Percentiles rank a stretch among this genome's conserved stretches.
These are phyloP conservation scores for Silurus asotus DNA, from an alignment of 2,113 vertebrate genomes.

Conservation along the genomic window DNA sequence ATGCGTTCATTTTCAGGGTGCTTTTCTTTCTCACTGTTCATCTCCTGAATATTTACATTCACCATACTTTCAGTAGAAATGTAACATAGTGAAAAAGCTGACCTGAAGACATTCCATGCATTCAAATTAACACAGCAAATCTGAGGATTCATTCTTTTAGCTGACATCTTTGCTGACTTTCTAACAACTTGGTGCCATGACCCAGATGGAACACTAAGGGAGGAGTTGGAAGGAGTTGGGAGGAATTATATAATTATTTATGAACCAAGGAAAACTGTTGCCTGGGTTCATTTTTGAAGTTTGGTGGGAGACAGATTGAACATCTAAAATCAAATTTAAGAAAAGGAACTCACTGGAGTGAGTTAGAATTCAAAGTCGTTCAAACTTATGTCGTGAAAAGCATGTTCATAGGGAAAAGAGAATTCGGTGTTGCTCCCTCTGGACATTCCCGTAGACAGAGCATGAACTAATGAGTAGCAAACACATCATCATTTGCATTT, in stretches of 20 bases:
- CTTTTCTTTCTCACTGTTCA: no score
- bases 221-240: neutral
- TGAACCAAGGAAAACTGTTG: neutral
- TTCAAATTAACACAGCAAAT: neutral
- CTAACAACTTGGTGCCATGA: neutral
- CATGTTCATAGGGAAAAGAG: neutral
- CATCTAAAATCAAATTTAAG: neutral
- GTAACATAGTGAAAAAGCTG: neutral
- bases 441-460: neutral
- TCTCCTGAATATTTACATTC: no score
- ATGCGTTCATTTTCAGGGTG: no score
- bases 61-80: no score
- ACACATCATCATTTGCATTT: slow-evolving; percentile 32
- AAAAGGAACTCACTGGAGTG: neutral
- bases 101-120: neutral
- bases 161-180: slow-evolving; percentile 1
- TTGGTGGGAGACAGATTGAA: neutral
- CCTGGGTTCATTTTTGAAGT: neutral
- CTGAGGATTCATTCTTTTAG: neutral
- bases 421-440: neutral
- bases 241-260: neutral
- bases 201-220: neutral
- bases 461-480: neutral
- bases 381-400: neutral
- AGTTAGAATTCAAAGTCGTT: neutral